Evolutionary conservation across 2,888 invertebrate species (phyloP).

Genomic region (Hypomecis punctinalis): DNA sequence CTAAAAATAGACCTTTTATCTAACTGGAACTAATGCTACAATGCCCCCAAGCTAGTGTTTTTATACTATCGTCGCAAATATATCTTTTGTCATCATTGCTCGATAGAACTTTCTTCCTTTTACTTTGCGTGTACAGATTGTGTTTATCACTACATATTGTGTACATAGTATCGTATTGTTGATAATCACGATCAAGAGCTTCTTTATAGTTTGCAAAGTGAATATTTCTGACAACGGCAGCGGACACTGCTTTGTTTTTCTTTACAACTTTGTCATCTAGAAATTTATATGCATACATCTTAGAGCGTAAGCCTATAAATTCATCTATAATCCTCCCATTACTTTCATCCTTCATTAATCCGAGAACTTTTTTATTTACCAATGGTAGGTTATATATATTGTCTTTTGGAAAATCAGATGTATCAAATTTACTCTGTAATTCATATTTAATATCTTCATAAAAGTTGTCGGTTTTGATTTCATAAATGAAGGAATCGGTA

Average conservation of each 20-base stretch:
- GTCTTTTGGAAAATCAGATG: slow-evolving; percentile 8
- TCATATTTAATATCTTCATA: slow-evolving; percentile 8
- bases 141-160: slow-evolving; percentile 28
- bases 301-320: slow-evolving; percentile 32
- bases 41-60: slow-evolving; percentile 11
- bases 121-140: not conserved
- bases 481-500: slow-evolving; percentile 13
- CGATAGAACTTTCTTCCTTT: slow-evolving; percentile 24
- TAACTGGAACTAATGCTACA: no score
- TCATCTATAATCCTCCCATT: slow-evolving; percentile 31
- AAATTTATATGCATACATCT: slow-evolving; percentile 28
- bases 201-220: slow-evolving; percentile 22
- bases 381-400: slow-evolving; percentile 14
- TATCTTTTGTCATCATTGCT: slow-evolving; percentile 29
- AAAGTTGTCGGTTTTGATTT: slow-evolving; percentile 10
- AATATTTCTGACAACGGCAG: slow-evolving; percentile 21
- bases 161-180: slow-evolving; percentile 18
- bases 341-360: slow-evolving; percentile 39
- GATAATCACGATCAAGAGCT: slow-evolving; percentile 6
- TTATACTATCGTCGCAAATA: slow-evolving; percentile 15
- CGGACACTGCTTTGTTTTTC: slow-evolving; percentile 27
- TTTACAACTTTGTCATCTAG: slow-evolving; percentile 14
- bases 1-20: no score
- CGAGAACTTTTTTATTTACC: slow-evolving; percentile 36
- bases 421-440: slow-evolving; percentile 9